Evolutionary conservation across 2,797 vertebrate species (phyloP), one percentile per base, ranked within the genome.

Genomic region (Gymnodraco acuticeps): DNA sequence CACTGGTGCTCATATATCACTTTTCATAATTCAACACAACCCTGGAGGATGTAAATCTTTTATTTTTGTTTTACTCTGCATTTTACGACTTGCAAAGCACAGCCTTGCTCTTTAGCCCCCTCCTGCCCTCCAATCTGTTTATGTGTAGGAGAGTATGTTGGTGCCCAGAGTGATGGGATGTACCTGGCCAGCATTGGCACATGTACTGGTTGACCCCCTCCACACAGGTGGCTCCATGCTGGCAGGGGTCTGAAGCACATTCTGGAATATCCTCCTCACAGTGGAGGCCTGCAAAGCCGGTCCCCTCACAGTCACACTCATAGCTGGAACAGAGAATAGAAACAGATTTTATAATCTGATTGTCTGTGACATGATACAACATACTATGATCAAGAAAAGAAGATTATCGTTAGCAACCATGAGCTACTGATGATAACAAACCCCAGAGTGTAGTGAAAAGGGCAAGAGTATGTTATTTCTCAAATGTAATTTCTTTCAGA

Each of bases 101-200:
- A 53, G 31, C 52, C n/a, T 14, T 70, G 14, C 45, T 61, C 50
- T 27, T 27, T 27, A 27, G 27, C 27, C 27, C 27, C 27, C 27
- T 5, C 27, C 27, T 5, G 27, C 27, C 27, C 27, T 27, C 27
- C 27, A 27, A 5, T 27, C 4, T 27, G 27, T 27, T 1, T 27
- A 27, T 27, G 27, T 27, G 27, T 27, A 27, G n/a, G 43, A 64
- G 33, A 38, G 8, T 42, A n/a, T 53, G 38, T 3, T 46, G 17
- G 17, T 52, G 31, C 56, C 5, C 23, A n/a, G 55, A 16, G 27
- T 53, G 3, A 48, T 55, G 50, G 41, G 33, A 38, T 23, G 33
- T 91, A 99, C 98, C 98, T 95, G 96, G 83, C 97, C 96, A 99
- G 88, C 98, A 99, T 69, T 92, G 86, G 76, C 98, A 99, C 75